A percentile compares a stretch with the other conserved stretches of the same genome.
Conservation (phyloP, 1,140 invertebrate species). For the Drosophila lowei region DNA sequence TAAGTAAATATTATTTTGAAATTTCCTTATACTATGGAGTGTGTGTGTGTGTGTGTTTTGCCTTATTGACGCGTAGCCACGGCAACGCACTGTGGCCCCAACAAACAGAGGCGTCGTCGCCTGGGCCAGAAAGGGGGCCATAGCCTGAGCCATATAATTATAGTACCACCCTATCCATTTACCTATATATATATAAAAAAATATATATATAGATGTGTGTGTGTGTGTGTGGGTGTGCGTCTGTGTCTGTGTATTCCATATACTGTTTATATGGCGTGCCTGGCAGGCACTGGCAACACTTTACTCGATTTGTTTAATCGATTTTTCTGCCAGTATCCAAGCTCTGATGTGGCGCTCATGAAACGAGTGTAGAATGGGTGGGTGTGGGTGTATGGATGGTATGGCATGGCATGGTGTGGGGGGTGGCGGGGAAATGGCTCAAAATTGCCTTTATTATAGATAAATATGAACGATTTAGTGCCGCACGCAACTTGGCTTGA, state of each 20-base stretch:
- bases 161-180: constrained; percentile 35
- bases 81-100: constrained; percentile 50
- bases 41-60: constrained; percentile 29
- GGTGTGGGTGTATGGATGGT: neutral
- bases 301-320: constrained; percentile 81
- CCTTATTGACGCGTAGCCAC: constrained; percentile 59
- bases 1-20: constrained; percentile 77
- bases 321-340: constrained; percentile 66
- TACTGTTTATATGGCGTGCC: constrained; percentile 44
- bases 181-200: neutral
- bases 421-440: constrained; percentile 27
- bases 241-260: constrained; percentile 27
- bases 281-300: constrained; percentile 67
- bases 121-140: constrained; percentile 12
- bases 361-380: constrained; percentile 5
- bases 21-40: constrained; percentile 45
- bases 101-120: constrained; percentile 43
- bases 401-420: constrained; percentile 1
- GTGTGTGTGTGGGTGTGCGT: constrained; percentile 10
- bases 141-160: constrained; percentile 47
- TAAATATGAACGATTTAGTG: constrained; percentile 75
- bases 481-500: constrained; percentile 65
- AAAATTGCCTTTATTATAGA: constrained; percentile 80
- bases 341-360: constrained; percentile 17
- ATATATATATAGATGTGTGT: neutral